Evolutionary conservation across 2,113 vertebrate species (phyloP), one percentile per base, ranked within the genome.

Genomic region (Amazona vittata): DNA sequence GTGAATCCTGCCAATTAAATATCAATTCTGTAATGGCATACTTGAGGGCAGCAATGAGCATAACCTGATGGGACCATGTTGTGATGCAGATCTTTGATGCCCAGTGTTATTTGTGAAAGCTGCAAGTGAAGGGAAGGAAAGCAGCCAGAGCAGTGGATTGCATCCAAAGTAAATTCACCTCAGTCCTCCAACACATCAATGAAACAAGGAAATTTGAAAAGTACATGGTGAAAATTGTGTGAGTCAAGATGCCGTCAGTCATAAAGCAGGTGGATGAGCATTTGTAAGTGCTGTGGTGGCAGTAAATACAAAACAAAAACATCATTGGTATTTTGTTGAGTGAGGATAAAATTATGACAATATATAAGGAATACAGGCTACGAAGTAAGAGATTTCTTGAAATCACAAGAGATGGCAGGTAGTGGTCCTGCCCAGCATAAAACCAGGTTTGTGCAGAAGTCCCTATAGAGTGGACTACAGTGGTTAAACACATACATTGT

Each of bases 291-390:
- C 31, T 57, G 9, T 71, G 41, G 14, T 50, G 31, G 15, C 17
- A 63, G 47, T 55, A 21, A 14, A 37, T 39, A 25, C 25, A 17
- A 15, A 90, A 70, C 25, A 70, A 35, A 70, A 71, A 10, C 12
- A 14, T 79, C 12, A 59, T 3, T 71, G 22, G n/a, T 65, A 29
- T 59, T 50, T 65, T 59, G 17, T 9, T 43, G 43, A 73, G 10
- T 0, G 1, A 59, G 6, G 7, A 3, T 4, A 57, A 68, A 76
- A 68, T 3, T 52, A n/a, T 5, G 2, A 8, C 5, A 37, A 68
- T n/a, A 37, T 28, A 11, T 20, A 37, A 41, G 6, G 10, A 63
- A 71, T 53, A 55, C 4, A 55, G 4, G 5, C 10, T 57, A 31
- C 15, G 19, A 84, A 50, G 5, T 22, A 28, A 62, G 24, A 59